These are phyloP conservation scores for Tenthredo livida DNA, from an alignment of 2,888 invertebrate species.

Conservation along the genomic window DNA sequence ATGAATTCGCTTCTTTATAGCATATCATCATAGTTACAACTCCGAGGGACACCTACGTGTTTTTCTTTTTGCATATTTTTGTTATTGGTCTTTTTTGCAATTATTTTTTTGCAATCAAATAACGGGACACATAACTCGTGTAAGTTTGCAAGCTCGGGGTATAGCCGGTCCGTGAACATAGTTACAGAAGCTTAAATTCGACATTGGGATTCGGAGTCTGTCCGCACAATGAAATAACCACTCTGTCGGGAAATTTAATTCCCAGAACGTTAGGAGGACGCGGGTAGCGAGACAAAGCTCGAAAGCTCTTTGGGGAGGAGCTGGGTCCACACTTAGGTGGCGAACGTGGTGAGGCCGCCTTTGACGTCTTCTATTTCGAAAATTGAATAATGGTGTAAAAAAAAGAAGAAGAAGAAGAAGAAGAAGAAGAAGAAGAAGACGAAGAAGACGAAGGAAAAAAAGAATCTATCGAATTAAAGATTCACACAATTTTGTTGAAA, in stretches of 20 bases:
- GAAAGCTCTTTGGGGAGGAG: conserved; percentile 29
- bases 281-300: conserved; percentile 53
- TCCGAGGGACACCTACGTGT: no score
- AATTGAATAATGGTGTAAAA: not conserved
- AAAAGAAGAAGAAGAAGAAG: not conserved
- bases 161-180: not conserved
- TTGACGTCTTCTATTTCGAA: not conserved
- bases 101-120: no score
- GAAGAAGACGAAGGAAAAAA: not conserved
- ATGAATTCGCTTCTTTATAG: no score
- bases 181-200: not conserved
- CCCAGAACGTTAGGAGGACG: conserved; percentile 58
- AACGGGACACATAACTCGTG: not conserved
- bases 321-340: conserved; percentile 8
- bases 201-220: conserved; percentile 66
- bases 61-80: not conserved
- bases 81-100: no score
- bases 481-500: not conserved
- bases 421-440: not conserved
- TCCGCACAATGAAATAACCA: conserved; percentile 67
- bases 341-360: not conserved
- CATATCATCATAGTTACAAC: no score
- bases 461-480: conserved; percentile 18
- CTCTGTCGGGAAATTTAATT: conserved; percentile 69
- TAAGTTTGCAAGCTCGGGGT: not conserved